phyloP scores from a whole-genome alignment of 2,888 invertebrate species.

The Dromius quadrimaculatus region DNA sequence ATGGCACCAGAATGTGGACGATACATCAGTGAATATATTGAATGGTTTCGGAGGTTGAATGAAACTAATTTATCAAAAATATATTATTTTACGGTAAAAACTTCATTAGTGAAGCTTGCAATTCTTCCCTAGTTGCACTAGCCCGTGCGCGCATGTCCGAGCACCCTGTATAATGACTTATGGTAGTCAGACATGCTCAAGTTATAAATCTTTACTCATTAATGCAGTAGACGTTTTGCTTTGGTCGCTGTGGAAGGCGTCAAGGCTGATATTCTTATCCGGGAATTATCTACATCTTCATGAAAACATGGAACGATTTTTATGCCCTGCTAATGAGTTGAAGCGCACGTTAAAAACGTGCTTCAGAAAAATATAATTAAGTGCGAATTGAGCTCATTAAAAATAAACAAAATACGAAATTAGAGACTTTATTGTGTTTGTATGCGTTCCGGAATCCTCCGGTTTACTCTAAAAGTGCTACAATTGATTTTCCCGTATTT shows the following conservation, averaged over 20 bases:
- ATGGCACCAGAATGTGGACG: slow-evolving; percentile 2
- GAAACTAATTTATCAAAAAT: no score
- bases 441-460: no score
- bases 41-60: no score
- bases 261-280: slow-evolving; percentile 4
- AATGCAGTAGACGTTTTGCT: slow-evolving; percentile 46
- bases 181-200: slow-evolving; percentile 39
- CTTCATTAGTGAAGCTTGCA: slow-evolving; percentile 15
- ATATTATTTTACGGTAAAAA: background rate
- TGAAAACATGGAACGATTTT: slow-evolving; percentile 1
- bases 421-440: no score
- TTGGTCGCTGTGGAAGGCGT: slow-evolving; percentile 32
- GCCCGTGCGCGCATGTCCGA: slow-evolving; percentile 4
- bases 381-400: no score
- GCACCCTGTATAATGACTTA: slow-evolving; percentile 40
- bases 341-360: no score
- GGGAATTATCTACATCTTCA: slow-evolving; percentile 22
- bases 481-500: no score
- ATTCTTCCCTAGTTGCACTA: background rate
- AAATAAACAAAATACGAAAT: no score
- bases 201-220: slow-evolving; percentile 48
- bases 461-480: no score
- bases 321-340: no score
- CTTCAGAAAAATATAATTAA: no score
- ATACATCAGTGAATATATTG: background rate